Conservation (phyloP, 2,888 invertebrate genomes). For the Drosophila putrida region DNA sequence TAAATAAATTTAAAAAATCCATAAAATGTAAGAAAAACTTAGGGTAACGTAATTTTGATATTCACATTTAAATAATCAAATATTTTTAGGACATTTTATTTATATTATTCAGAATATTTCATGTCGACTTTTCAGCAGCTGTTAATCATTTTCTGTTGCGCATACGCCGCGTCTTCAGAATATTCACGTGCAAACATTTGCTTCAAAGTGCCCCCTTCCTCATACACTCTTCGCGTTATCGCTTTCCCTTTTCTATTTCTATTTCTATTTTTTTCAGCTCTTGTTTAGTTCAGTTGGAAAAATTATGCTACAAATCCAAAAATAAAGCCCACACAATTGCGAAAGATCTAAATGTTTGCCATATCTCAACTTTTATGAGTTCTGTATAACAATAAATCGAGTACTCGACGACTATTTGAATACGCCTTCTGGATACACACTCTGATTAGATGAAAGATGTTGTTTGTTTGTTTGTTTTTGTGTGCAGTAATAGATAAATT, state of each 20-base stretch:
- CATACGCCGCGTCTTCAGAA: constrained; percentile 35
- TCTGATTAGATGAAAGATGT: neutral
- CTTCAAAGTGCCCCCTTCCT: constrained; percentile 5
- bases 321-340: constrained; percentile 48
- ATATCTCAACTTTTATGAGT: constrained; percentile 40
- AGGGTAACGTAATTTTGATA: neutral
- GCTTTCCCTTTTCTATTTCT: neutral
- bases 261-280: constrained; percentile 7
- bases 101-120: constrained; percentile 44
- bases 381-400: constrained; percentile 24
- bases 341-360: constrained; percentile 47
- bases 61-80: neutral
- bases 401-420: constrained; percentile 13
- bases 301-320: constrained; percentile 36
- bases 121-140: constrained; percentile 61
- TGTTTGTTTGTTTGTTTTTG: neutral
- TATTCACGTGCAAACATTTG: constrained; percentile 56
- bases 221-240: neutral
- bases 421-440: constrained; percentile 1
- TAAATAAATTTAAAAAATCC: neutral
- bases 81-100: constrained; percentile 35
- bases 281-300: constrained; percentile 5
- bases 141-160: constrained; percentile 53
- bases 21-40: neutral
- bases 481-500: constrained; percentile 25